Conservation (phyloP, 2,888 invertebrate species). For the Monopis laevigella region DNA sequence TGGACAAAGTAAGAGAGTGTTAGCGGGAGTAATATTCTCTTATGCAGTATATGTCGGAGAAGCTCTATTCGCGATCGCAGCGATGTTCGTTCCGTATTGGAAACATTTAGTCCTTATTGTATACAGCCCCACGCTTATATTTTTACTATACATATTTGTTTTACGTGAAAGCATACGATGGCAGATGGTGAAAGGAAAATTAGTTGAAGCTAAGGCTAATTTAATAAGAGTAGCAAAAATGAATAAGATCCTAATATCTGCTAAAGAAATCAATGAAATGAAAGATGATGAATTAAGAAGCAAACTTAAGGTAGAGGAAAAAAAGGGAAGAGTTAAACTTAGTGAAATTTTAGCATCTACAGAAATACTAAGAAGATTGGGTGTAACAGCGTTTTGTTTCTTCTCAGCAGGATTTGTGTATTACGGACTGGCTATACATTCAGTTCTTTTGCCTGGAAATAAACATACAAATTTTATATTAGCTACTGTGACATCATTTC, state of each 20-base stretch:
- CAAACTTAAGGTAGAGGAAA: neutral
- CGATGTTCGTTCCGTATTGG: conserved; percentile 7
- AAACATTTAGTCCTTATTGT: conserved; percentile 8
- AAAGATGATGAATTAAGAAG: conserved; percentile 2
- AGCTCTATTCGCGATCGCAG: conserved; percentile 1
- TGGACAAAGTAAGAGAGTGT: conserved; percentile 5
- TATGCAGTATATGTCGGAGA: conserved; percentile 10
- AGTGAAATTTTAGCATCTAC: conserved; percentile 6
- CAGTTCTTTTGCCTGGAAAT: conserved; percentile 10
- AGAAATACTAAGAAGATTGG: conserved; percentile 7
- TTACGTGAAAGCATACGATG: conserved; percentile 9
- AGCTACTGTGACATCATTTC: conserved; percentile 6
- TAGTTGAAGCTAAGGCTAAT: neutral
- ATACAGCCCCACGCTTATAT: conserved; percentile 1
- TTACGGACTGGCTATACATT: conserved; percentile 6
- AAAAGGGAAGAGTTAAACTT: neutral
- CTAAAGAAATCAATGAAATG: conserved; percentile 1
- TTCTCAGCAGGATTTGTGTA: conserved; percentile 7
- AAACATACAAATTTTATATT: conserved; percentile 10
- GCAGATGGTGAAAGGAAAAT: conserved; percentile 4
- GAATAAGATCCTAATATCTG: neutral
- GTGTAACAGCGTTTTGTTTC: conserved; percentile 8
- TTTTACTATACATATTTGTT: conserved; percentile 1
- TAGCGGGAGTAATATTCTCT: conserved; percentile 6
- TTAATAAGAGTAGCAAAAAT: neutral